Base-by-base conservation (phyloP, 2,113 vertebrate genomes). In the Perca schrenkii region DNA sequence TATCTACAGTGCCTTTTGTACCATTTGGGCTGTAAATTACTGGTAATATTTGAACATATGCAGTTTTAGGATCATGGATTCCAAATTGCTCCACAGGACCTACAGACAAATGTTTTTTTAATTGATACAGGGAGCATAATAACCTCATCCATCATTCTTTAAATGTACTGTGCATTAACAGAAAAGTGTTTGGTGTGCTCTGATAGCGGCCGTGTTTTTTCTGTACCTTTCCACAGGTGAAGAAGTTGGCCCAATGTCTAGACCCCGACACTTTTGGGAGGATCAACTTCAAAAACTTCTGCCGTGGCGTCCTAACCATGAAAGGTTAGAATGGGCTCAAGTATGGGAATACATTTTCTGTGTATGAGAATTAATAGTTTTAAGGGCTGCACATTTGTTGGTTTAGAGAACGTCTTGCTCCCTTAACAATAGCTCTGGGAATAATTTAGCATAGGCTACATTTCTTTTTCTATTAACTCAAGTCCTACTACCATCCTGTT, bases 201-300 rank as follows among this genome's bases (percentile, higher is more conserved):
- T 72, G 50, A 64, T 60, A 47, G 12, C 4, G 6, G 7, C 67
- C 25, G 15, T 52, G 40, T 8, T 40, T 68, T 75, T 40, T 60
- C 21, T 1, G 0, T 50, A n/a, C 22, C 64, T 61, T 85, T 88
- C 66, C 64, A 43, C 87, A 98, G 97, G 96, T 97, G 78, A 96
- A 96, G 93, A 96, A 95, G 79, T 93, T 97, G 71, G 95, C 95
- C 36, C 95, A 95, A 76, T 97, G 95, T 79, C 86, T 98, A 95
- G 94, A 97, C 88, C 96, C 96, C 1, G 95, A 96, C 77, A 95
- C 96, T 70, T 92, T 96, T 80, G 96, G 97, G 49, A 96, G 94
- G 90, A 97, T 98, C 93, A 95, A 92, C 93, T 99, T 98, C 89
- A 96, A 96, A 92, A 95, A 97, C 82, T 98, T 98, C 90, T 98